These are phyloP conservation scores for Eurypyga helias DNA, from an alignment of 2,113 vertebrate genomes.

Conservation along the genomic window DNA sequence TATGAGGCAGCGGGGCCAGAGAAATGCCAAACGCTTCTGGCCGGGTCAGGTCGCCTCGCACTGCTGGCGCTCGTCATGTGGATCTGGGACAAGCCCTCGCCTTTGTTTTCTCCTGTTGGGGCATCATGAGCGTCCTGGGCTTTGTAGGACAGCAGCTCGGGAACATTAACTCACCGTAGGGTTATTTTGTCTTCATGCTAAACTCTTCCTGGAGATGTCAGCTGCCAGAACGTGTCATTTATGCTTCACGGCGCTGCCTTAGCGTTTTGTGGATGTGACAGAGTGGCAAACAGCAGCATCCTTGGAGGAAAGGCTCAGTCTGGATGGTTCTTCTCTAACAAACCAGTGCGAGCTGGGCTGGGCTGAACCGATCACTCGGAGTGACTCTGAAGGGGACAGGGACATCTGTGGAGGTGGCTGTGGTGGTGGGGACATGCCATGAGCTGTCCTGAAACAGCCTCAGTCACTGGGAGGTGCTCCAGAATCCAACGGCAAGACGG, in stretches of 20 bases:
- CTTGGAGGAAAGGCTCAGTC: background rate
- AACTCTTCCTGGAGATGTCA: slow-evolving; percentile 64
- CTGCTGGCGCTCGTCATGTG: background rate
- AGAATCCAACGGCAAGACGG: rapidly evolving
- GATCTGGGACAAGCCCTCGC: background rate
- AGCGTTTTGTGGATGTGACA: background rate
- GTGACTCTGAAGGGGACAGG: background rate
- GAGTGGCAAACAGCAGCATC: slow-evolving; percentile 17
- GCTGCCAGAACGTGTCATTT: slow-evolving; percentile 62
- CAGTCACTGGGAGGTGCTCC: background rate
- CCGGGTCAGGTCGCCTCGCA: background rate
- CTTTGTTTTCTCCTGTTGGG: background rate
- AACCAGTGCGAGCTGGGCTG: background rate
- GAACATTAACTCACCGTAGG: background rate
- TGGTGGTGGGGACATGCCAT: background rate
- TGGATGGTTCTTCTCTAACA: background rate
- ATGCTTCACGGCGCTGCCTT: background rate
- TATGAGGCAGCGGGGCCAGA: background rate
- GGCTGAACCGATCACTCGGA: background rate
- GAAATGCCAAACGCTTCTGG: background rate
- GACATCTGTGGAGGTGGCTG: background rate
- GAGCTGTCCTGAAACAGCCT: background rate
- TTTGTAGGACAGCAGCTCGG: background rate
- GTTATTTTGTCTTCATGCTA: slow-evolving; percentile 32
- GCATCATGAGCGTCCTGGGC: background rate